Percentiles rank a stretch among this genome's conserved stretches.
phyloP scores from a whole-genome alignment of 2,888 invertebrate species.

The Drosophila pegasa region DNA sequence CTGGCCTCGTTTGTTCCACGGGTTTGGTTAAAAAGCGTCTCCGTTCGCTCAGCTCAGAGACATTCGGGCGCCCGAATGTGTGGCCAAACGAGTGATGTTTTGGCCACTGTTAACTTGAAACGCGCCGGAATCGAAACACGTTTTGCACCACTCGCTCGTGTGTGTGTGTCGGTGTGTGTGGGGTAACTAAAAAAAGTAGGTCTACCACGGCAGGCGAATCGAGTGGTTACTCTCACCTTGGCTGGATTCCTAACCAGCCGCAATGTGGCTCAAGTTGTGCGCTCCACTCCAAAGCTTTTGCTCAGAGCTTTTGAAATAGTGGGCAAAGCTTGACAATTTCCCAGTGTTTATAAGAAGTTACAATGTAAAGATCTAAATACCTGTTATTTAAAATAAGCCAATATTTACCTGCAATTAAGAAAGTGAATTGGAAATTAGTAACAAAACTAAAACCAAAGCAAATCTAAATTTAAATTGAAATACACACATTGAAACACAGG shows the following conservation, averaged over 20 bases:
- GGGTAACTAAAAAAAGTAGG: constrained; percentile 36
- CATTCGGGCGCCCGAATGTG: constrained; percentile 40
- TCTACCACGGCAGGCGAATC: constrained; percentile 28
- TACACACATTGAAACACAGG: constrained; percentile 35
- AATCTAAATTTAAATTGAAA: constrained; percentile 20
- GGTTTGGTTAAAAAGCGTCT: constrained; percentile 65
- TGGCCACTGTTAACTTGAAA: constrained; percentile 61
- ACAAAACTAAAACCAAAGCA: neutral
- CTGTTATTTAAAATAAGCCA: constrained; percentile 50
- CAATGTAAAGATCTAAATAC: constrained; percentile 52
- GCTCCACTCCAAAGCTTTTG: constrained; percentile 24
- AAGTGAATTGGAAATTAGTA: constrained; percentile 30
- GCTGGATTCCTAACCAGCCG: constrained; percentile 19
- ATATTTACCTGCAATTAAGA: constrained; percentile 75
- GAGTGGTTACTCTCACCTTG: constrained; percentile 18
- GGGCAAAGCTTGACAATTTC: constrained; percentile 6
- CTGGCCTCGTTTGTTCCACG: constrained; percentile 74
- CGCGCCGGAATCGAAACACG: constrained; percentile 40
- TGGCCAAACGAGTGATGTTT: constrained; percentile 43
- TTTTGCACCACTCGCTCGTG: constrained; percentile 12
- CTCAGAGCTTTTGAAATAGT: constrained; percentile 18
- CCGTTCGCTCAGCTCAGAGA: constrained; percentile 45
- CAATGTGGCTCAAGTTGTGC: constrained; percentile 22
- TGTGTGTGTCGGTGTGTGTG: neutral
- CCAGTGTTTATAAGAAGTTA: constrained; percentile 36